Base-by-base conservation (phyloP, 1,140 invertebrate species). In the Trialeurodes vaporariorum region DNA sequence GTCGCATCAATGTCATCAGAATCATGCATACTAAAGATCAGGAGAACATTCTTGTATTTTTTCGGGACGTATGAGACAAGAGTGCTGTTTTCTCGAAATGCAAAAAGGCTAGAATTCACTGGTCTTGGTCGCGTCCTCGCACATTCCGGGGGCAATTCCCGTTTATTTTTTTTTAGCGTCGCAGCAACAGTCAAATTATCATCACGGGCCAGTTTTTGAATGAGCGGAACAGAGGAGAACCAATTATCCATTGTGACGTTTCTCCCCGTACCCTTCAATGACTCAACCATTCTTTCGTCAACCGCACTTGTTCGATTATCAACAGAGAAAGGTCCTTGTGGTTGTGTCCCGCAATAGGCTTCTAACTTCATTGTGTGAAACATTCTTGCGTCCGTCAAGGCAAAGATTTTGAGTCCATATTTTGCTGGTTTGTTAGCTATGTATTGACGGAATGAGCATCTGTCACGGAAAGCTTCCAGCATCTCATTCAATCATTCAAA, bases 341-440 rank as follows among this genome's bases (percentile, higher is more conserved):
- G 74, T 69, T 78, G 74, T 64, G 74, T 75, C 27, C 76, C 76
- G 13, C 67, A 59, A 64, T 77, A 78, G 2, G 76, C 64, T 70
- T 79, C 75, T 27, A 78, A 68, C 61, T 77, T 74, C n/a, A 26
- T 62, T 25, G 68, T 71, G 61, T 76, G 78, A 69, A 68, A 73
- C 67, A 68, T 76, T 71, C 71, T 64, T 40, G 70, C 68, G 74
- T 76, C 72, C 68, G 68, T 70, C 40, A 77, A 67, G 65, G 70
- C 69, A 71, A 72, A 77, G 68, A 77, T 71, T 72, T 81, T 81
- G 61, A 81, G 75, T 22, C 77, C 80, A 73, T 80, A 82, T 72
- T 77, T 78, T 58, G 69, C 71, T 25, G 76, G 76, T 71, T 80
- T 81, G n/a, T 69, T 73, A n/a, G 76, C 74, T 23, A 81, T 78